Percentiles rank a stretch among this genome's conserved stretches.
Evolutionary conservation across 2,797 vertebrate genomes (phyloP).

Genomic region (Phalloptychus januarius): DNA sequence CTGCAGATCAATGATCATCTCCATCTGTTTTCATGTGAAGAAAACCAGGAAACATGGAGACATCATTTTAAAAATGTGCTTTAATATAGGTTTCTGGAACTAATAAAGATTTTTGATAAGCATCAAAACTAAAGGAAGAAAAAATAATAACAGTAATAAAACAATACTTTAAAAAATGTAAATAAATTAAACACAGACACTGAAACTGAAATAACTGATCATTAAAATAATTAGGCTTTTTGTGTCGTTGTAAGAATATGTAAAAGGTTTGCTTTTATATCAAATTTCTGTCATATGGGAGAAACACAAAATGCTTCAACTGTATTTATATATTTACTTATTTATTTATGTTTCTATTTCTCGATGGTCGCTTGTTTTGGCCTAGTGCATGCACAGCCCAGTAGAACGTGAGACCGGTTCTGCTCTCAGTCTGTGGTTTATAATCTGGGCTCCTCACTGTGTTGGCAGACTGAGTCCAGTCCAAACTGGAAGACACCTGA

Average conservation of each 20-base stretch:
- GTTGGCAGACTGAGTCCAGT: neutral
- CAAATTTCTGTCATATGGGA: neutral
- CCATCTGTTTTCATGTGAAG: too few species aligned
- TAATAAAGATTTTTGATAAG: neutral
- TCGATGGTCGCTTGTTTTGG: neutral
- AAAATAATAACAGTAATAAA: neutral
- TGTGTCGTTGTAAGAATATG: neutral
- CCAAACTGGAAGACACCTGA: neutral
- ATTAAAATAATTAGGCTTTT: neutral
- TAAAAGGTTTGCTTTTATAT: neutral
- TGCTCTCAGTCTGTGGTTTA: neutral
- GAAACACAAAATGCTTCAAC: neutral
- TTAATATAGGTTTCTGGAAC: neutral
- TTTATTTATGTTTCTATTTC: neutral
- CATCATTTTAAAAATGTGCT: neutral
- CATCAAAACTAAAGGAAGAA: neutral
- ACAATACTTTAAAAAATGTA: neutral
- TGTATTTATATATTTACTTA: neutral
- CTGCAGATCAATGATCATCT: neutral
- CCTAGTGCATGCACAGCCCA: neutral
- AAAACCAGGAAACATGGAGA: neutral
- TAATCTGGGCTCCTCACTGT: neutral
- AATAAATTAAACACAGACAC: neutral
- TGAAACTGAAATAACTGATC: neutral
- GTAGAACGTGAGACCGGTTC: neutral